Conservation (phyloP, 2,797 vertebrate genomes). For the Tokudaia tokunoshimensis region DNA sequence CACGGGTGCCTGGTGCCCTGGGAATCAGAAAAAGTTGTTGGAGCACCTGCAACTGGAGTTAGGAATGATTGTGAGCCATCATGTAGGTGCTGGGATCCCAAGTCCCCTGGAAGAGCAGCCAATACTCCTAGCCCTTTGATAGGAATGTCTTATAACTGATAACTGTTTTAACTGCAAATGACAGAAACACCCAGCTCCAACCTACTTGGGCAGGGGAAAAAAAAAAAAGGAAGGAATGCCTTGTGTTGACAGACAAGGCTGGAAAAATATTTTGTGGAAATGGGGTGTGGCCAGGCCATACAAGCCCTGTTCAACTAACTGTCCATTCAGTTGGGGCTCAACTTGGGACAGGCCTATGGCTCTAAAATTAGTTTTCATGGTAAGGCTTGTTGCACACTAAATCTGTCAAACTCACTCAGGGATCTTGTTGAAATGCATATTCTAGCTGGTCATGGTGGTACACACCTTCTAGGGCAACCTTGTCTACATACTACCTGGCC, state of each 20-base stretch:
- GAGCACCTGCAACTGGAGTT: background rate
- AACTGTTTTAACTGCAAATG: conserved; percentile 21
- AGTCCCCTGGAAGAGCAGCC: background rate
- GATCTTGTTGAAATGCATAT: conserved; percentile 21
- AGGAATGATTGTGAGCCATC: background rate
- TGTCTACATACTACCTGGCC: background rate
- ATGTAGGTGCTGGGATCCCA: background rate
- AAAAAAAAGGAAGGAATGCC: background rate
- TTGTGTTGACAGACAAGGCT: background rate
- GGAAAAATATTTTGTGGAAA: background rate
- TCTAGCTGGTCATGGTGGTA: background rate
- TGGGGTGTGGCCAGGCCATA: background rate
- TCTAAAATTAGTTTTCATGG: background rate
- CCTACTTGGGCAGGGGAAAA: conserved; percentile 2
- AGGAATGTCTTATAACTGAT: background rate
- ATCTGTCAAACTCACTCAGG: background rate
- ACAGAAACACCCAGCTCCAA: conserved; percentile 33
- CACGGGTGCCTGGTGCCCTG: background rate
- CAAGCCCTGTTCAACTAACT: background rate
- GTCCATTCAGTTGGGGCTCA: background rate
- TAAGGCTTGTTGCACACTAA: background rate
- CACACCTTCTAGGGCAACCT: background rate
- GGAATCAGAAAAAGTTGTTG: background rate
- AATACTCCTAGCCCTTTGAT: background rate
- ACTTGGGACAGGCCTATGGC: background rate